Percentiles rank a stretch among this genome's conserved stretches.
Conservation (phyloP, 1,140 invertebrate species). For the Aphelinus atriplicis region DNA sequence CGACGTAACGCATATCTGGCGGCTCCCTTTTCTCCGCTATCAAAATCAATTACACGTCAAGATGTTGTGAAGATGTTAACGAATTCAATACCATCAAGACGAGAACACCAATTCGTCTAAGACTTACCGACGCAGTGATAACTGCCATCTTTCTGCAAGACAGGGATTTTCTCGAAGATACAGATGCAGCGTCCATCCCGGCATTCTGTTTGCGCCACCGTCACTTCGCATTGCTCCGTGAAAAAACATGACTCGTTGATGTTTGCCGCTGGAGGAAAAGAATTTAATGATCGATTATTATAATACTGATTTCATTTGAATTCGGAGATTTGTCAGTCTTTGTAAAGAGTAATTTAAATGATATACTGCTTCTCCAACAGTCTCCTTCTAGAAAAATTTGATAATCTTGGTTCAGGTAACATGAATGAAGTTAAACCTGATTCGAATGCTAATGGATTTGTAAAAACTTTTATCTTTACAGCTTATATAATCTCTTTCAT, state of each 20-base stretch:
- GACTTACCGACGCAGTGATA: conserved; percentile 76
- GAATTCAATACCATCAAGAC: conserved; percentile 3
- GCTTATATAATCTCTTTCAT: too few relatives aligned
- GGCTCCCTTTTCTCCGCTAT: conserved; percentile 64
- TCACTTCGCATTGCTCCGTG: conserved; percentile 81
- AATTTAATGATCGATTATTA: too few relatives aligned
- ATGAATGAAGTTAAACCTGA: too few relatives aligned
- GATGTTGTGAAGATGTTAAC: not conserved
- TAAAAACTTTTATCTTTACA: too few relatives aligned
- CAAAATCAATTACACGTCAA: not conserved
- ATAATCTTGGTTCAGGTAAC: too few relatives aligned
- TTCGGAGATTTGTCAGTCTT: too few relatives aligned
- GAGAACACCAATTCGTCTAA: not conserved
- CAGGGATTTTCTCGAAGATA: conserved; percentile 78
- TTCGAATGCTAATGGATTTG: too few relatives aligned
- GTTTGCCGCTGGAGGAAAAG: conserved; percentile 73
- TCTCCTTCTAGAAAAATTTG: too few relatives aligned
- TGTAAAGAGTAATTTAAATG: too few relatives aligned
- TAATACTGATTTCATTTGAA: too few relatives aligned
- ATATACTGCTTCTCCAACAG: too few relatives aligned
- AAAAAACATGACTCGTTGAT: conserved; percentile 84
- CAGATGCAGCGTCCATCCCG: conserved; percentile 79
- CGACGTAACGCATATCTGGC: conserved; percentile 71
- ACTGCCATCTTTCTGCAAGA: conserved; percentile 72
- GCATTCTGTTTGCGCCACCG: conserved; percentile 78